Evolutionary conservation across 2,888 invertebrate species (phyloP), one percentile per base, ranked within the genome.

Genomic region (Tetragnatha montana): DNA sequence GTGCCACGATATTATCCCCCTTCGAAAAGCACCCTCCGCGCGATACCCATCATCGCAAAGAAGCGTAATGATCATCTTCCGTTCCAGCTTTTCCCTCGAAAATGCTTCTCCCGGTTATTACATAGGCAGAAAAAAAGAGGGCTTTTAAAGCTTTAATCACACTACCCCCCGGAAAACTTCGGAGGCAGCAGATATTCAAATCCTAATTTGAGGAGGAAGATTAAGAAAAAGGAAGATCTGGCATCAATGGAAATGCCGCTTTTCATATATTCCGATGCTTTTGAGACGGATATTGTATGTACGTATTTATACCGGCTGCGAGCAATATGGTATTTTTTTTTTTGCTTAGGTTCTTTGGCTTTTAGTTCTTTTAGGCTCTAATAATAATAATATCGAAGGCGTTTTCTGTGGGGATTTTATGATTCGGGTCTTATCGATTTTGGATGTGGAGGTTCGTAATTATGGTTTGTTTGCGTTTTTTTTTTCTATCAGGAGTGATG

Each of bases 201-300:
- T 74, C 60, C 60, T 47, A 83, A 83, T 83, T 83, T 83, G 68
- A 83, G 21, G 79, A 60, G 60, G 8, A 10, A 60, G 60, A 60
- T 17, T 60, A 17, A 17, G 60, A 17, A 60, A 60, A 17, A 60
- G 8, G 14, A n/a, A 71, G 17, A 35, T 21, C 78, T 78, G 84
- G 78, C 78, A 51, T 49, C 50, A 51, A 84, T 75, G 75, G 76
- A 85, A 78, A 78, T 70, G 76, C 78, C 71, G 69, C 85, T 50
- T 49, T 75, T 22, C 60, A 17, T 83, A 68, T 47, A 6, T n/a
- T 19, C 35, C 35, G 35, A 50, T 21, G 60, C 84, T 21, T 75
- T 69, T 75, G 76, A 47, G 73, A 69, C 22, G 84, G 21, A 68
- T 84, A 76, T 85, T 85, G 47, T 70, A 49, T 78, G 21, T 17